Percentiles rank a stretch among this genome's conserved stretches.
Conservation (phyloP, 2,113 vertebrate species). For the Tenrec ecaudatus region DNA sequence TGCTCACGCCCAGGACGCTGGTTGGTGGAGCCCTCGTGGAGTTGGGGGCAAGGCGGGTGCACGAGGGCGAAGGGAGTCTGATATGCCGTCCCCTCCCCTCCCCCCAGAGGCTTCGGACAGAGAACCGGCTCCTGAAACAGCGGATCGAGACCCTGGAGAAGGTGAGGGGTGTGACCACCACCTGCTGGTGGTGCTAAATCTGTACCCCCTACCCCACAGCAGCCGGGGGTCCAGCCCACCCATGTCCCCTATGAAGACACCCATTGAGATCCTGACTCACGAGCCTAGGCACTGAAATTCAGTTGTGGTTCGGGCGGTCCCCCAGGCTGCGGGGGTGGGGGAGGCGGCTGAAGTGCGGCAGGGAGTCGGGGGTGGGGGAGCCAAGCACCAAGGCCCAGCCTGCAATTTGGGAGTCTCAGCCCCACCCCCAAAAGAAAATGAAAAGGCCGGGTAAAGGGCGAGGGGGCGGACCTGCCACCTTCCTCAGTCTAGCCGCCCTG, state of each 20-base stretch:
- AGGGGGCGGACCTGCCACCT: no score
- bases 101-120: conserved; percentile 92
- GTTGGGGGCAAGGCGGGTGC: neutral
- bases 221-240: neutral
- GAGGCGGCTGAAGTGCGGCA: neutral
- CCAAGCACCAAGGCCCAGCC: neutral
- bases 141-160: conserved; percentile 97
- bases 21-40: no score
- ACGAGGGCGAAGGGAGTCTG: neutral
- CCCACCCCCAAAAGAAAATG: neutral
- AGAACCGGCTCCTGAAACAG: conserved; percentile 96
- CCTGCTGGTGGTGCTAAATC: conserved; percentile 16
- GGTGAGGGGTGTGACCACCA: conserved; percentile 83
- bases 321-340: neutral
- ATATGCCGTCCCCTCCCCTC: neutral
- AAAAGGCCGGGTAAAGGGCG: neutral
- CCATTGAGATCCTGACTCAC: no score
- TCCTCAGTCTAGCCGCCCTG: no score
- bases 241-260: neutral
- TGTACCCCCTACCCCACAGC: conserved; percentile 18
- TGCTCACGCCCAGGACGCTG: no score
- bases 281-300: neutral
- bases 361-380: neutral
- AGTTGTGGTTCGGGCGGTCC: no score
- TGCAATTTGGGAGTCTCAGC: conserved; percentile 3